Conservation (phyloP, 2,797 vertebrate genomes). For the Eidolon dupreanum region DNA sequence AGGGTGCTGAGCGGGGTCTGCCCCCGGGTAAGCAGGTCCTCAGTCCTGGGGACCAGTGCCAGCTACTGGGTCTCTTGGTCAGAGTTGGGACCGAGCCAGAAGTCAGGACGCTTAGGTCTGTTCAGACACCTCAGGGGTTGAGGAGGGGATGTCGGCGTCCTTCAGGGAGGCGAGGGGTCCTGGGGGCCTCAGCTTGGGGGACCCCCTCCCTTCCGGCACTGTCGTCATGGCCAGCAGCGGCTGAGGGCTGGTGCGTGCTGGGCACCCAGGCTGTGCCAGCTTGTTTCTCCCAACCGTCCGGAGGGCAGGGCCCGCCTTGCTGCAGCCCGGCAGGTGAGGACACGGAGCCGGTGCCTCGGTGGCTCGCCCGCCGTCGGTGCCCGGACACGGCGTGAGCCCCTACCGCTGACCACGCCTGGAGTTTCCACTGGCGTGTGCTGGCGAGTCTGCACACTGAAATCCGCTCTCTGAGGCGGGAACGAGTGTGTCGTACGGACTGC, state of each 20-base stretch:
- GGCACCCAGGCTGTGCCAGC: rapidly evolving
- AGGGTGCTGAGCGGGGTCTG: too few species aligned
- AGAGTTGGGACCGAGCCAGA: rapidly evolving
- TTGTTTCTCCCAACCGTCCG: rapidly evolving
- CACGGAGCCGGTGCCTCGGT: rapidly evolving
- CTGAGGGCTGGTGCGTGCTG: rapidly evolving
- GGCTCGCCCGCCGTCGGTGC: rapidly evolving
- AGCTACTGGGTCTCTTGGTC: background rate
- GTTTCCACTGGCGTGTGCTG: rapidly evolving
- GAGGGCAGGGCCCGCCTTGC: background rate
- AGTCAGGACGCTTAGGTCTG: rapidly evolving
- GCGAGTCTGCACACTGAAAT: rapidly evolving
- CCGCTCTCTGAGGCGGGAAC: rapidly evolving
- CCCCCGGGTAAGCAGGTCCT: rapidly evolving
- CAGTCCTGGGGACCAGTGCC: rapidly evolving
- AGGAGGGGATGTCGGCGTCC: rapidly evolving
- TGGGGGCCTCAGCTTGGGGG: background rate
- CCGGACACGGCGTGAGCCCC: background rate
- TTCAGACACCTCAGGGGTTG: rapidly evolving
- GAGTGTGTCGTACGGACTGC: rapidly evolving
- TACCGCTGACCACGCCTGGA: rapidly evolving
- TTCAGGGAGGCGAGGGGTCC: background rate
- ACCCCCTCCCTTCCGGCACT: background rate
- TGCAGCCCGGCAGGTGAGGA: background rate
- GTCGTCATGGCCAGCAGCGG: rapidly evolving